Evolutionary conservation across 2,797 vertebrate species (phyloP).

Genomic region (Prionace glauca): DNA sequence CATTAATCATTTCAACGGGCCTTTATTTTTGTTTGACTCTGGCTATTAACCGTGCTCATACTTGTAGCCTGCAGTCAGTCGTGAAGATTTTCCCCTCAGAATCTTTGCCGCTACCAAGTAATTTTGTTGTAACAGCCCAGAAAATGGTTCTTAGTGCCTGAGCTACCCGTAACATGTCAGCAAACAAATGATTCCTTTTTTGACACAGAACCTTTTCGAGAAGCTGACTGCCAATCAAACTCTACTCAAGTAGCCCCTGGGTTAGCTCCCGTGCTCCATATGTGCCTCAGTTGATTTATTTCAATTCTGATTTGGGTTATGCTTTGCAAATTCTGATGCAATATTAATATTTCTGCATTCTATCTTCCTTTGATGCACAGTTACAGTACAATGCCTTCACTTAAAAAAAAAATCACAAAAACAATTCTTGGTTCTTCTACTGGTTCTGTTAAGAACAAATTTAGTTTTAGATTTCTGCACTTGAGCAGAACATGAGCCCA

Average conservation of each 20-base stretch:
- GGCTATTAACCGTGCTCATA: background rate
- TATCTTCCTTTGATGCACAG: background rate
- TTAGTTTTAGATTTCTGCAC: background rate
- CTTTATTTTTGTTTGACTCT: background rate
- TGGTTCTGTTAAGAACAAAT: background rate
- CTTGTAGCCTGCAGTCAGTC: background rate
- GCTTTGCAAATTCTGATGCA: background rate
- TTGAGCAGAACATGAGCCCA: background rate
- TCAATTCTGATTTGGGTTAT: background rate
- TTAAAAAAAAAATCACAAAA: slow-evolving; percentile 1
- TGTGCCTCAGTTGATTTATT: slow-evolving; percentile 16
- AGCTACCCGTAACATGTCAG: background rate
- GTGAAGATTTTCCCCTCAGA: background rate
- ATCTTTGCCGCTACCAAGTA: background rate
- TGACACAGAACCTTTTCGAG: background rate
- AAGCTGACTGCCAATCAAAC: background rate
- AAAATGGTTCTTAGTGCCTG: background rate
- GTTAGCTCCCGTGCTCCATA: background rate
- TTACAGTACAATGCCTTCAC: background rate
- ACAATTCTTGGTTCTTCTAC: background rate
- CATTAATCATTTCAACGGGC: background rate
- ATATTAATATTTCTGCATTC: background rate
- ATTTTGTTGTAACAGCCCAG: background rate
- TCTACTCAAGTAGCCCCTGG: background rate
- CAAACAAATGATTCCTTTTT: background rate